Conservation (phyloP, 1,140 invertebrate species). For the Phenacoccus solenopsis region DNA sequence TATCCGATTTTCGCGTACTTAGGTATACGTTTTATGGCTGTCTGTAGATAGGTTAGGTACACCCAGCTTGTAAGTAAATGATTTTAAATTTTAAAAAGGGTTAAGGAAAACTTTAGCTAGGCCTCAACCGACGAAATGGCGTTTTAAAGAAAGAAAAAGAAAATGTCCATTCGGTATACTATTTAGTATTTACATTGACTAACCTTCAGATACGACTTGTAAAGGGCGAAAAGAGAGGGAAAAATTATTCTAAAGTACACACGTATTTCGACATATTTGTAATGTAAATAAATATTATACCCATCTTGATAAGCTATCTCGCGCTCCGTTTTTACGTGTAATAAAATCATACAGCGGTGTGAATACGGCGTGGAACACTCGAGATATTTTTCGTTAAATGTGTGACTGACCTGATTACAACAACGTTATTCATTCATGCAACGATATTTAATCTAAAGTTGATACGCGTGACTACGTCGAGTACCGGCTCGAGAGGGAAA, state of each 20-base stretch:
- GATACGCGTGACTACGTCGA: background rate
- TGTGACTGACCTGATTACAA: background rate
- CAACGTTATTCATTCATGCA: conserved; percentile 1
- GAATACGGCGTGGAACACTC: background rate
- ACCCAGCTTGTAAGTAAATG: no score
- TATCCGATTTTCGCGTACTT: no score
- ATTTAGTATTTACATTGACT: background rate
- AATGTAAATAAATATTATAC: background rate
- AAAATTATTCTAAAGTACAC: background rate
- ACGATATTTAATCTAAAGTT: background rate
- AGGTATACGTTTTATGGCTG: no score
- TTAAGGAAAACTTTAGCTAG: no score
- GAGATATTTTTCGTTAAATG: background rate
- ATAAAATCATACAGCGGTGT: background rate
- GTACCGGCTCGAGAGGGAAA: no score
- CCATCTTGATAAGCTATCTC: background rate
- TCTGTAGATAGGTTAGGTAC: no score
- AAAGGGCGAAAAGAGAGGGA: background rate
- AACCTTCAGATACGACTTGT: background rate
- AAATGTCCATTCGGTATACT: no score
- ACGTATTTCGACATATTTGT: background rate
- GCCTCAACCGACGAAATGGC: no score
- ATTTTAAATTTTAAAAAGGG: no score
- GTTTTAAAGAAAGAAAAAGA: no score
- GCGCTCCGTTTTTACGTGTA: background rate